Evolutionary conservation across 2,113 vertebrate species (phyloP).

Genomic region (Oryzias javanicus): DNA sequence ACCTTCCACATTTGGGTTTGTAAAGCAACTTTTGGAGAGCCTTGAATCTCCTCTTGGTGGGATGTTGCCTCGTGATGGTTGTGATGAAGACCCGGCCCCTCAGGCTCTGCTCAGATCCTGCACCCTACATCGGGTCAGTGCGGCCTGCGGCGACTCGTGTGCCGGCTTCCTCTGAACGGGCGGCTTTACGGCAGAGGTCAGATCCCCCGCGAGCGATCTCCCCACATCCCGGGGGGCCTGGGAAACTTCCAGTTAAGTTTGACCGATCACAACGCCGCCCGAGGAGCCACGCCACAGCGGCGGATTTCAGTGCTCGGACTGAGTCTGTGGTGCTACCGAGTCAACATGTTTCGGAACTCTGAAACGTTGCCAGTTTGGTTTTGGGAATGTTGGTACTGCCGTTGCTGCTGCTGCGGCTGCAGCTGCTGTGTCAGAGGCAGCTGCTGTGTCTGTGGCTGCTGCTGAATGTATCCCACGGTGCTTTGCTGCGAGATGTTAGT

Average conservation of each 20-base stretch:
- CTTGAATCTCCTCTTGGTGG: constrained; percentile 36
- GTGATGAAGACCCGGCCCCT: constrained; percentile 19
- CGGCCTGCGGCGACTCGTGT: constrained; percentile 10
- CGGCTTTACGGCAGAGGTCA: constrained; percentile 44
- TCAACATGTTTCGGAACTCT: constrained; percentile 82
- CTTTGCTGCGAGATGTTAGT: constrained; percentile 67
- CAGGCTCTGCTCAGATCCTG: constrained; percentile 12
- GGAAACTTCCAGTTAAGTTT: constrained; percentile 16
- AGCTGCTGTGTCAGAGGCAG: constrained; percentile 47
- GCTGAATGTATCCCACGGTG: constrained; percentile 77
- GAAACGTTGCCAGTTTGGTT: constrained; percentile 74
- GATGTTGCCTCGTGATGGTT: neutral
- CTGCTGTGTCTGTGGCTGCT: constrained; percentile 66
- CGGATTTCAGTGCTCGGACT: constrained; percentile 18
- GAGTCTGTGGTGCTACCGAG: constrained; percentile 69
- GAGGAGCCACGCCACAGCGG: constrained; percentile 14
- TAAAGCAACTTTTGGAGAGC: constrained; percentile 33
- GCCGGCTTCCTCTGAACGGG: constrained; percentile 13
- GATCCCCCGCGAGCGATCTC: constrained; percentile 31
- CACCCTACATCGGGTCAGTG: neutral
- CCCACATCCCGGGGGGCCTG: constrained; percentile 1
- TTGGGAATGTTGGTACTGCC: constrained; percentile 74
- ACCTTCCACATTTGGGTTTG: constrained; percentile 25
- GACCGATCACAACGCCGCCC: constrained; percentile 21
- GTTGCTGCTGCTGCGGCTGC: constrained; percentile 51